Conservation (phyloP, 1,140 invertebrate genomes). For the Mercenaria mercenaria region DNA sequence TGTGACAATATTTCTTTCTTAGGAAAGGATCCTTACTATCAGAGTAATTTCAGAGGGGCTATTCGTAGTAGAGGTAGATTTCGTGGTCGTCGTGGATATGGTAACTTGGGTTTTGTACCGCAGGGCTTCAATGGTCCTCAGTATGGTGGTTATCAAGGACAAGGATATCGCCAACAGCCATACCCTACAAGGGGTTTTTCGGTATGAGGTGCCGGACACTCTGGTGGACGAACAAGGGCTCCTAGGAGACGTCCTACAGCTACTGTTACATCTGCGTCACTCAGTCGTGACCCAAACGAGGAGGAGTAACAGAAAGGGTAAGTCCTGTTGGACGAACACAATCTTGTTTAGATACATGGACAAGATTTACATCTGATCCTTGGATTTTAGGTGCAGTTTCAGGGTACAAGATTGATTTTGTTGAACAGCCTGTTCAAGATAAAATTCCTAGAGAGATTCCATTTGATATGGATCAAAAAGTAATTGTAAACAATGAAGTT, state of each 20-base stretch:
- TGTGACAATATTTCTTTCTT: neutral
- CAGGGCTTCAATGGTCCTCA: neutral
- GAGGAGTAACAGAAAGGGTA: neutral
- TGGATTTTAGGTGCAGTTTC: conserved; percentile 38
- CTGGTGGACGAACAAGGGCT: neutral
- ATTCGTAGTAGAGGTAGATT: neutral
- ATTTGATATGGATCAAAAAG: neutral
- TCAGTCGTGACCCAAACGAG: neutral
- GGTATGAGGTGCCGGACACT: neutral
- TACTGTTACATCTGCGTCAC: neutral
- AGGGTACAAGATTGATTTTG: conserved; percentile 44
- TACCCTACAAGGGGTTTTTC: neutral
- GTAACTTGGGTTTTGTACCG: no score
- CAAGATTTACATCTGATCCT: conserved; percentile 27
- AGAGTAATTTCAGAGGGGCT: neutral
- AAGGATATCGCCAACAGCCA: neutral
- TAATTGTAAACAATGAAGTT: conserved; percentile 33
- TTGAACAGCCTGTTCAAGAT: neutral
- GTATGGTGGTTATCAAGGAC: neutral
- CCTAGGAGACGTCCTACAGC: neutral
- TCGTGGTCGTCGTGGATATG: neutral
- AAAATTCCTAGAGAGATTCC: conserved; percentile 44
- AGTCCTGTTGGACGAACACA: neutral
- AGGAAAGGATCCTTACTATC: neutral
- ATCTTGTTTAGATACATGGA: neutral